Evolutionary conservation across 2,797 vertebrate genomes (phyloP).

Genomic region (Orestias chungarensis): DNA sequence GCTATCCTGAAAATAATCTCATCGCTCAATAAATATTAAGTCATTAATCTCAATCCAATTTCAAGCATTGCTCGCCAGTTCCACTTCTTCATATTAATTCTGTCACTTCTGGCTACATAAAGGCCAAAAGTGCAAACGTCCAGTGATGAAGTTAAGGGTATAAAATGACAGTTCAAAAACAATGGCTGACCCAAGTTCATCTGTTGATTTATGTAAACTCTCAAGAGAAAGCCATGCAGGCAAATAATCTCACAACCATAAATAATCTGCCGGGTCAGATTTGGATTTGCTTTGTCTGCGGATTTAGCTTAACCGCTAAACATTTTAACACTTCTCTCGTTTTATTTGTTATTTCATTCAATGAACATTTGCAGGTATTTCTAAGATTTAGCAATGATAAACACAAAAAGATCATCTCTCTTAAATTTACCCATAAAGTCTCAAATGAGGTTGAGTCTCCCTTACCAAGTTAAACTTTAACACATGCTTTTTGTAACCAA

Average conservation of each 20-base stretch:
- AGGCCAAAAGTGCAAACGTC: neutral
- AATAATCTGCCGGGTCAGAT: neutral
- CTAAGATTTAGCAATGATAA: neutral
- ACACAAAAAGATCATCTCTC: neutral
- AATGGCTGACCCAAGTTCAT: neutral
- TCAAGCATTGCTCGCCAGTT: neutral
- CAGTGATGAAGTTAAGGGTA: neutral
- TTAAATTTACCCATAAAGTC: too few species aligned
- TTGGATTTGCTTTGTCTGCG: neutral
- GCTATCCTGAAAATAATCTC: neutral
- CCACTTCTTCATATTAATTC: neutral
- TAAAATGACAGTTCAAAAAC: neutral
- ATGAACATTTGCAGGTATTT: neutral
- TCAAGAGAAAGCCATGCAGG: neutral
- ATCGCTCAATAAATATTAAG: neutral
- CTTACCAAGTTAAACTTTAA: neutral
- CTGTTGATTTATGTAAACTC: neutral
- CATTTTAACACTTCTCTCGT: neutral
- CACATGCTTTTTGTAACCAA: neutral
- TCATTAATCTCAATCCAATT: neutral
- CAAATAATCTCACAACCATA: neutral
- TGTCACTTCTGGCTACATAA: neutral
- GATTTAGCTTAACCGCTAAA: neutral
- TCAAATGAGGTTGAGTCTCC: too few species aligned
- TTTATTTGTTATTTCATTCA: neutral